Evolutionary conservation across 2,888 invertebrate genomes (phyloP), one percentile per base, ranked within the genome.

Genomic region (Drosophila greeni): DNA sequence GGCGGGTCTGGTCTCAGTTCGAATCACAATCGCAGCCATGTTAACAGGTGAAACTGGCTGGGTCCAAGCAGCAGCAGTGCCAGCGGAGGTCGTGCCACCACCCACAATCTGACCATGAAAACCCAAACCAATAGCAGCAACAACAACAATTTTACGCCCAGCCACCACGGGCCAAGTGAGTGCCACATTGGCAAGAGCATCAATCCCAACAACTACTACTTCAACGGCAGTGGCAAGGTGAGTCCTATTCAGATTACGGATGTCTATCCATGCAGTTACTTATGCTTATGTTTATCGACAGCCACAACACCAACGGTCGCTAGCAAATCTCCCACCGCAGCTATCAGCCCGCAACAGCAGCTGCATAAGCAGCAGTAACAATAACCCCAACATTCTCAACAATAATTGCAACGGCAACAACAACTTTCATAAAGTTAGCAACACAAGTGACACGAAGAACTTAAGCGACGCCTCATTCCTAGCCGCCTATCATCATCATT

Each of bases 41-140:
- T 88, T 81, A 88, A 88, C 65, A 88, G 88, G 88, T 88, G 88
- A 88, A 88, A 88, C 84, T 84, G 86, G 80, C 81, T 86, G 74
- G 78, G 51, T n/a, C 45, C 53, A 18, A 76, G 70, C 56, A 72
- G 68, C 33, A 76, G 67, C 56, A 70, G 70, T 39, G 67, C 73
- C 64, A 72, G 77, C 73, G 82, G 76, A 76, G 81, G 65, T 70
- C 78, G 70, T 55, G 70, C 60, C 60, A 73, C 77, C 64, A 72
- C 66, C 65, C 71, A 70, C n/a, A 72, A 77, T 71, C 53, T 61
- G 66, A 77, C 51, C 56, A 78, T 67, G 52, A 75, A 67, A 58
- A 42, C 67, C 73, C 74, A 62, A 66, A 62, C 65, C 71, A 69
- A 67, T 52, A 72, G 54, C 62, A 77, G 36, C 65, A 67, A 62